phyloP scores from a whole-genome alignment of 2,113 vertebrate species.

The Prunella fulvescens region DNA sequence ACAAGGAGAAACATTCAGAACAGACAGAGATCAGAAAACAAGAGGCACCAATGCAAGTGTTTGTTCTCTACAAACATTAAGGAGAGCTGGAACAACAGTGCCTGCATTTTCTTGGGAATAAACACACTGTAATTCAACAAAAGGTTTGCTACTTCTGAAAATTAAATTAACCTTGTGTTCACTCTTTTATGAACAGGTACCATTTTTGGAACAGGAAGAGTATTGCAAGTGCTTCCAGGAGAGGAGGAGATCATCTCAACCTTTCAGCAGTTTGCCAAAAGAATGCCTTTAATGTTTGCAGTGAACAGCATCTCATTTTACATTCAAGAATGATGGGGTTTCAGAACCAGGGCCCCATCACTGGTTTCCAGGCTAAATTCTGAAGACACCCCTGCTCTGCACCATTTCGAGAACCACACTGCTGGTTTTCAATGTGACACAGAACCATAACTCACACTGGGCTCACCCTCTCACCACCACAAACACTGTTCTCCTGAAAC shows the following conservation, averaged over 20 bases:
- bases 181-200: not conserved
- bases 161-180: not conserved
- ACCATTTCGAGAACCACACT: not conserved
- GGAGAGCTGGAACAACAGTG: not conserved
- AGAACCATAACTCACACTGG: not conserved
- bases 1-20: not conserved
- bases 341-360: not conserved
- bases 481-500: not conserved
- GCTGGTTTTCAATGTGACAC: not conserved
- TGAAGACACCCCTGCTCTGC: not conserved
- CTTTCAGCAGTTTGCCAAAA: not conserved
- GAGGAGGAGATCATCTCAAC: not conserved
- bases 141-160: not conserved
- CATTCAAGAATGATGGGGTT: not conserved
- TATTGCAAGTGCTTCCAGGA: not conserved
- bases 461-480: fast-evolving
- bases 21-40: not conserved
- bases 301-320: not conserved
- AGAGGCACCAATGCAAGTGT: not conserved
- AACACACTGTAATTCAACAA: not conserved
- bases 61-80: not conserved
- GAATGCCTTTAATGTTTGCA: not conserved
- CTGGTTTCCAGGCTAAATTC: not conserved
- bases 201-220: not conserved
- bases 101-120: not conserved